These are phyloP conservation scores for Porites divaricata DNA, from an alignment of 92 coral and sea anemone species.

Conservation along the genomic window DNA sequence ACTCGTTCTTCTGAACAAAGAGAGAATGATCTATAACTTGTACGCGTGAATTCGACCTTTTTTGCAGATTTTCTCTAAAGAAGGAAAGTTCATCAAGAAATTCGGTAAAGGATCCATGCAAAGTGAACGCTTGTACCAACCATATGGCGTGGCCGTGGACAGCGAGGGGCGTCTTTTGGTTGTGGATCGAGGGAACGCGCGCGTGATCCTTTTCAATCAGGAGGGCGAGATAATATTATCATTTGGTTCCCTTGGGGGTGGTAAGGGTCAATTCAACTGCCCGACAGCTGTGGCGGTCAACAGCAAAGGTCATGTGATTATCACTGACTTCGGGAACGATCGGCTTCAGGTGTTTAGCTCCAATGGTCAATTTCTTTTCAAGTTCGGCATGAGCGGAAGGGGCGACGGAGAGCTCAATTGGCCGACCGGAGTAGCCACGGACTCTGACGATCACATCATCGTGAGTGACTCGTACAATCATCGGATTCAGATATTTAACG, in stretches of 20 bases:
- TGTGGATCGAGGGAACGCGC: constrained; percentile 93
- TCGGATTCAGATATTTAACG: constrained; percentile 87
- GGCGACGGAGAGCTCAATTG: constrained; percentile 89
- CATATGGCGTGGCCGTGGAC: constrained; percentile 90
- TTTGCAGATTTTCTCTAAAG: constrained; percentile 78
- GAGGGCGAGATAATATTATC: constrained; percentile 67
- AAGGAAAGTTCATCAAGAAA: constrained; percentile 69
- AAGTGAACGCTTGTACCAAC: constrained; percentile 73
- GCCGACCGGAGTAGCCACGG: constrained; percentile 96
- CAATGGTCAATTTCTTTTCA: constrained; percentile 80
- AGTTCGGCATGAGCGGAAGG: constrained; percentile 88
- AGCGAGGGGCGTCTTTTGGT: constrained; percentile 72
- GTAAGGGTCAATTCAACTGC: constrained; percentile 85
- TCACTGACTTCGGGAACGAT: constrained; percentile 97
- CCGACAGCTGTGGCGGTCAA: constrained; percentile 89
- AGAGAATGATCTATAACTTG: no score
- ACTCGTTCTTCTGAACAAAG: no score
- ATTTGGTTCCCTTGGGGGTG: constrained; percentile 95
- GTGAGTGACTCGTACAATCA: constrained; percentile 97
- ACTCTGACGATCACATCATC: constrained; percentile 78
- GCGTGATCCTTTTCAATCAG: constrained; percentile 76
- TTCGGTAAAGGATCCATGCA: constrained; percentile 59
- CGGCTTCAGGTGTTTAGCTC: constrained; percentile 92
- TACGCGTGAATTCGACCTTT: background rate
- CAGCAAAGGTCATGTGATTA: constrained; percentile 82